A percentile compares a stretch with the other conserved stretches of the same genome.
Evolutionary conservation across 2,113 vertebrate species (phyloP).

Genomic region (Ciconia maguari): DNA sequence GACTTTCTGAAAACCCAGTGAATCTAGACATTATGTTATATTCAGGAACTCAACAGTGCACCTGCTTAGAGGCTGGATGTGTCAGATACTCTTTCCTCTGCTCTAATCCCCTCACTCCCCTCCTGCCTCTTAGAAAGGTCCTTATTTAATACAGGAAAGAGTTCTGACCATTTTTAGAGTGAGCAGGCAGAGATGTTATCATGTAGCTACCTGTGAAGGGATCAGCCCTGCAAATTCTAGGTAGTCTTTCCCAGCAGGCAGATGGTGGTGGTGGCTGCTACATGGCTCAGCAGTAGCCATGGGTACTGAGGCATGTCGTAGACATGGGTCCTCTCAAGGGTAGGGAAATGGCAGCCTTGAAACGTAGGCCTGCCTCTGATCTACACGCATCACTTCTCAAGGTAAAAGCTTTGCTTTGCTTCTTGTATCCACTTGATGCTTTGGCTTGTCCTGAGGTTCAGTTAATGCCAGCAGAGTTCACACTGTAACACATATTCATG

Average conservation of each 20-base stretch:
- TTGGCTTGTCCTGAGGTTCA: neutral
- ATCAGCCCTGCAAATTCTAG: neutral
- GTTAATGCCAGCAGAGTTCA: neutral
- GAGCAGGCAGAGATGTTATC: neutral
- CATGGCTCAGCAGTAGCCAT: neutral
- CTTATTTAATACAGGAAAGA: neutral
- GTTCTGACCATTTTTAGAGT: neutral
- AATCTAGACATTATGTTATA: neutral
- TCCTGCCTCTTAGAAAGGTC: neutral
- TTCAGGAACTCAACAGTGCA: neutral
- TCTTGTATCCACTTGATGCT: neutral
- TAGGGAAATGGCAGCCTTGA: neutral
- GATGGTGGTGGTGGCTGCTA: neutral
- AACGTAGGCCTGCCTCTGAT: neutral
- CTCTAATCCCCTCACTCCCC: neutral
- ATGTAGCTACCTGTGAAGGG: rapidly evolving
- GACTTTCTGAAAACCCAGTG: neutral
- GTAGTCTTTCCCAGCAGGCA: neutral
- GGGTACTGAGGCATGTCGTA: too few relatives aligned
- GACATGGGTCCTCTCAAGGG: neutral
- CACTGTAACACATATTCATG: neutral
- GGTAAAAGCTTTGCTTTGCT: neutral
- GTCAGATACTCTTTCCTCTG: neutral
- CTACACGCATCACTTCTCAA: neutral
- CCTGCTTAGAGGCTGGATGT: neutral